Conservation (phyloP, 2,113 vertebrate genomes). For the Corythornis madagascariensis region DNA sequence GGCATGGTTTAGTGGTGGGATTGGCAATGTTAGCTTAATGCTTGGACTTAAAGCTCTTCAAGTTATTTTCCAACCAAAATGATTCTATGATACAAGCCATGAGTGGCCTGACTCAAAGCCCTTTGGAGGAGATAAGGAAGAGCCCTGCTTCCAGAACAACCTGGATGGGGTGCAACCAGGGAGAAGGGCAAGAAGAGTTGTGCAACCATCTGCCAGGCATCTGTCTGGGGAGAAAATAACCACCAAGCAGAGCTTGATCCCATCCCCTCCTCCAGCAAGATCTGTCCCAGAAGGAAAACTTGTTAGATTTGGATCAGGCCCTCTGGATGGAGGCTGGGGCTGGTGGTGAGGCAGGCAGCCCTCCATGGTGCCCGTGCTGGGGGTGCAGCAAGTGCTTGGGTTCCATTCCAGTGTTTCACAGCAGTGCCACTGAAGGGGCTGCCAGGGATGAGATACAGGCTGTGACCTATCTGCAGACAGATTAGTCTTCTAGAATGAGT, state of each 20-base stretch:
- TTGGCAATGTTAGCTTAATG: too few relatives aligned
- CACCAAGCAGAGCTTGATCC: neutral
- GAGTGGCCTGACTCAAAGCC: neutral
- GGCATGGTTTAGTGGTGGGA: too few relatives aligned
- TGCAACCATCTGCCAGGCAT: neutral
- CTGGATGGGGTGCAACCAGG: neutral
- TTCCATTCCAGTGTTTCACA: slow-evolving; percentile 10
- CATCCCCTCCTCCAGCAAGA: neutral
- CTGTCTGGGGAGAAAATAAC: neutral
- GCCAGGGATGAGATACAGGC: neutral
- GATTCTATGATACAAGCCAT: neutral
- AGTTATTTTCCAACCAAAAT: too few relatives aligned
- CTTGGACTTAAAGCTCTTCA: too few relatives aligned
- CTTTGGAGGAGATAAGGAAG: neutral
- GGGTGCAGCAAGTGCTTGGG: neutral
- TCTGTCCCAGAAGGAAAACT: neutral
- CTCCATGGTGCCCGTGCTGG: neutral
- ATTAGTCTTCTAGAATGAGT: slow-evolving; percentile 19
- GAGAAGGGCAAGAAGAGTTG: neutral
- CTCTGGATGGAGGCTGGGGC: neutral
- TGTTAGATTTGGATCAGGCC: neutral
- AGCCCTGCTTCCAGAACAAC: neutral
- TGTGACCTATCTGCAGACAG: slow-evolving; percentile 10
- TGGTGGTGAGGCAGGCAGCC: neutral
- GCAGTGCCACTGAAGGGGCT: neutral